These are phyloP conservation scores for Phorcus lineatus DNA, from an alignment of 2,888 invertebrate species.

Conservation along the genomic window DNA sequence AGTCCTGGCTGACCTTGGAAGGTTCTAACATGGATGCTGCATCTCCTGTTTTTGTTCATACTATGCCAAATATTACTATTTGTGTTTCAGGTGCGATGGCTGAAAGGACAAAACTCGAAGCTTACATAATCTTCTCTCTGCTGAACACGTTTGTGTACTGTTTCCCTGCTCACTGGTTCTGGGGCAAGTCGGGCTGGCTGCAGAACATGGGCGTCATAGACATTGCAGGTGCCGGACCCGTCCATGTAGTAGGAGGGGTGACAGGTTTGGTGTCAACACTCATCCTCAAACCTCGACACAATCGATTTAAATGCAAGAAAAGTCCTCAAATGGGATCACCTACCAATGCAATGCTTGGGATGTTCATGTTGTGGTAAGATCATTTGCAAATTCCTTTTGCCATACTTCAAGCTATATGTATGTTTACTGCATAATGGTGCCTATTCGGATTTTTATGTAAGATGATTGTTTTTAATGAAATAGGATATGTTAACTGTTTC, in stretches of 20 bases:
- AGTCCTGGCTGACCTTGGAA: too few species aligned
- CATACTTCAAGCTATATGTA: too few species aligned
- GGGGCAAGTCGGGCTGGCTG: conserved; percentile 88
- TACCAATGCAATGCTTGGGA: conserved; percentile 67
- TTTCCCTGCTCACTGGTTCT: conserved; percentile 83
- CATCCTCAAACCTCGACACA: conserved; percentile 88
- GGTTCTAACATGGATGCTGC: too few species aligned
- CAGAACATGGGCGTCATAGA: conserved; percentile 91
- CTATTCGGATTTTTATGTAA: too few species aligned
- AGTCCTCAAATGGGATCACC: conserved; percentile 63
- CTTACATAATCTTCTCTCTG: conserved; percentile 92
- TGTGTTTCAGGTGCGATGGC: conserved; percentile 88
- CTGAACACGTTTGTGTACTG: conserved; percentile 93
- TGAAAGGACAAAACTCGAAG: conserved; percentile 86
- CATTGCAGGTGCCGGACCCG: conserved; percentile 88
- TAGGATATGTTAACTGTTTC: too few species aligned
- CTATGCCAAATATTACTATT: too few species aligned
- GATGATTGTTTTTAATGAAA: too few species aligned
- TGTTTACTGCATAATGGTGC: too few species aligned
- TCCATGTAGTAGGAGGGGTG: conserved; percentile 88
- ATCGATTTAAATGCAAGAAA: conserved; percentile 37
- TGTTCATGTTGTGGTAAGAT: conserved; percentile 72
- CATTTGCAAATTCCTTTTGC: too few species aligned
- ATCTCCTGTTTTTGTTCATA: too few species aligned
- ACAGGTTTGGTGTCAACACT: conserved; percentile 90